Evolutionary conservation across 2,113 vertebrate species (phyloP).

Genomic region (Lagopus muta): DNA sequence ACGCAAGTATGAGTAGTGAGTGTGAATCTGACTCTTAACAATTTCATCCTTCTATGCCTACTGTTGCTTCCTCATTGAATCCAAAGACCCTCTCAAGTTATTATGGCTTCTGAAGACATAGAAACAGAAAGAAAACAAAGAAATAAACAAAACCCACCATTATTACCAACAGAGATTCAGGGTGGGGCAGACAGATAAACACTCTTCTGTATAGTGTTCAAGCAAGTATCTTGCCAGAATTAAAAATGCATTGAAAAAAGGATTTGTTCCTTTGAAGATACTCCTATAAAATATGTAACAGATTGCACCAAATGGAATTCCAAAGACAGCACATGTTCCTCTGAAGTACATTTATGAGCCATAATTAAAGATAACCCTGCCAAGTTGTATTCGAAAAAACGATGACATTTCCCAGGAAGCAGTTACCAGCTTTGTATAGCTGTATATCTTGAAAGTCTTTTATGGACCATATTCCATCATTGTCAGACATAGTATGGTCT

Average conservation of each 20-base stretch:
- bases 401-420: not conserved
- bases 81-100: not conserved
- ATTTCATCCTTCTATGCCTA: not conserved
- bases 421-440: not conserved
- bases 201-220: not conserved
- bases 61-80: not conserved
- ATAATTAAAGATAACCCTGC: conserved; percentile 13
- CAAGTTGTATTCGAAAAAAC: not conserved
- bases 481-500: not conserved
- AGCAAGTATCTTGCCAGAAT: not conserved
- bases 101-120: not conserved
- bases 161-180: not conserved
- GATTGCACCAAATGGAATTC: conserved; percentile 46
- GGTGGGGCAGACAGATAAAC: not conserved
- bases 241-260: conserved; percentile 6
- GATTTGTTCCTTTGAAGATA: conserved; percentile 9
- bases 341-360: not conserved
- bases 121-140: not conserved
- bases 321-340: conserved; percentile 42
- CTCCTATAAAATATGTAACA: not conserved
- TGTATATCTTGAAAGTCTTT: not conserved
- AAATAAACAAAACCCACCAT: not conserved
- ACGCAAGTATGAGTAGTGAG: rapidly evolving
- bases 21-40: not conserved
- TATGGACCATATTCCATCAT: not conserved